Conservation (phyloP, 2,797 vertebrate genomes). For the Pyrocephalus nanus region DNA sequence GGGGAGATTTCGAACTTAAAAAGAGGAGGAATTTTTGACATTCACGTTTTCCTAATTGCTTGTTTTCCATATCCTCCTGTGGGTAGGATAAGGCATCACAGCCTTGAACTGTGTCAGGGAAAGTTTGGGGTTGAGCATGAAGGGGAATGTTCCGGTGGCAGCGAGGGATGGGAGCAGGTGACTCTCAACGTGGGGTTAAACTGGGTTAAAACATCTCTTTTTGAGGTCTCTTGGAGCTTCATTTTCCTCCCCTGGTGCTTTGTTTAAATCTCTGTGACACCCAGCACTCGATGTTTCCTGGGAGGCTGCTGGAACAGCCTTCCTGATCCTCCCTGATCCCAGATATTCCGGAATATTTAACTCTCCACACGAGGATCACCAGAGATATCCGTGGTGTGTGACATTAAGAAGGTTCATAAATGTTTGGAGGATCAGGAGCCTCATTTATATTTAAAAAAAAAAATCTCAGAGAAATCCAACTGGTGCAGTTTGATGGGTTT, state of each 20-base stretch:
- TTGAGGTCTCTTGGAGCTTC: neutral
- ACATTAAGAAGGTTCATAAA: neutral
- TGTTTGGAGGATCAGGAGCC: neutral
- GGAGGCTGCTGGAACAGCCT: neutral
- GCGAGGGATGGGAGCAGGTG: accelerated
- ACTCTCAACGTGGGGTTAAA: accelerated
- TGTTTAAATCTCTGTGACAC: accelerated
- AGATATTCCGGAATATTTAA: neutral
- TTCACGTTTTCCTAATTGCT: neutral
- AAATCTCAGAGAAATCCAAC: neutral
- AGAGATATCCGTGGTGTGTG: accelerated
- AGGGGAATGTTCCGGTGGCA: accelerated
- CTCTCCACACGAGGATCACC: neutral
- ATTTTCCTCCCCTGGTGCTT: neutral
- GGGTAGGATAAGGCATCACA: neutral
- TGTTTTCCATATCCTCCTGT: neutral
- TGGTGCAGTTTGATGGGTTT: neutral
- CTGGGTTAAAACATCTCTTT: neutral
- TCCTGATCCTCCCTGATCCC: neutral
- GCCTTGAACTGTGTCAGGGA: neutral
- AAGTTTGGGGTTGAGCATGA: neutral
- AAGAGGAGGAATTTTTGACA: neutral
- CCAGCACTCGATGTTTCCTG: neutral
- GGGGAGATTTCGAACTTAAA: neutral
- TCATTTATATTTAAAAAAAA: neutral